Conservation (phyloP, 2,113 vertebrate genomes). For the Gavia stellata region DNA sequence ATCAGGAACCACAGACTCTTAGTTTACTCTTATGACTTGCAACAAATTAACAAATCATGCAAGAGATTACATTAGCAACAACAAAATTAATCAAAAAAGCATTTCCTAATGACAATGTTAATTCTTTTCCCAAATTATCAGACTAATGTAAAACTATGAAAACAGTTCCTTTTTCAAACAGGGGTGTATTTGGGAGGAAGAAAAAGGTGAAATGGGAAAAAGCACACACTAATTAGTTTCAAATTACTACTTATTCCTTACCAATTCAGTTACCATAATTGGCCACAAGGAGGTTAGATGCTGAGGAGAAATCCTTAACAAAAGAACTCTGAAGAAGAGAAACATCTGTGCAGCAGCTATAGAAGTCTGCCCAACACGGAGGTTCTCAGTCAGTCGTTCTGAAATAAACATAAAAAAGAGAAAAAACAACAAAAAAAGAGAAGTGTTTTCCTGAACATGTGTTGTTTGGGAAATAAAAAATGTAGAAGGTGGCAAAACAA, state of each 20-base stretch:
- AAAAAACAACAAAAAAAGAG: background rate
- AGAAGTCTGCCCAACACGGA: slow-evolving; percentile 85
- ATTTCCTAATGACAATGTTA: background rate
- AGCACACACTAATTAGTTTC: background rate
- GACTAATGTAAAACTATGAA: background rate
- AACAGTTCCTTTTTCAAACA: background rate
- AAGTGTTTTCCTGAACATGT: background rate
- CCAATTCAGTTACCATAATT: slow-evolving; percentile 97
- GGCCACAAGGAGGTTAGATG: slow-evolving; percentile 95
- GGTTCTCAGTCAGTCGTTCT: slow-evolving; percentile 93
- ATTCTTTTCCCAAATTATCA: background rate
- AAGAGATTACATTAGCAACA: background rate
- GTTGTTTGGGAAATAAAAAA: background rate
- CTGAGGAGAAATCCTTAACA: slow-evolving; percentile 92
- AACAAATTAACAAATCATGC: background rate
- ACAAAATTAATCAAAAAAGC: background rate
- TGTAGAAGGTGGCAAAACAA: background rate
- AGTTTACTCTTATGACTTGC: background rate
- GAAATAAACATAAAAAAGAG: background rate
- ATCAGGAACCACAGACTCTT: background rate
- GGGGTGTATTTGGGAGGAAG: background rate
- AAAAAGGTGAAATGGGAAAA: background rate
- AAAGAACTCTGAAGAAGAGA: slow-evolving; percentile 92
- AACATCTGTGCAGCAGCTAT: slow-evolving; percentile 90
- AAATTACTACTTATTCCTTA: slow-evolving; percentile 53